phyloP scores from a whole-genome alignment of 2,113 vertebrate genomes.

The Elephantulus edwardii region DNA sequence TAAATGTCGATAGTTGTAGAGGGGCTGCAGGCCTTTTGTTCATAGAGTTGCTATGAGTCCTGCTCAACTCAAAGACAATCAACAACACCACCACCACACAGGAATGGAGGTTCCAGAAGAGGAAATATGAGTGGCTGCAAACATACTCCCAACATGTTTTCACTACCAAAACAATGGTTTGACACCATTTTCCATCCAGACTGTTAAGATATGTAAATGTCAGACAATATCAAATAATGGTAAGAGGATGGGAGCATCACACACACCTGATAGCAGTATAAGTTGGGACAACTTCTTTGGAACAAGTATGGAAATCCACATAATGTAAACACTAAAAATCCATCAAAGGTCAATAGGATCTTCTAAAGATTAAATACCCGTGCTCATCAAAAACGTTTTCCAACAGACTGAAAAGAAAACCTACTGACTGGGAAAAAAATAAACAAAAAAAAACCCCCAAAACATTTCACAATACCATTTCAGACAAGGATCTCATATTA shows the following conservation, averaged over 20 bases:
- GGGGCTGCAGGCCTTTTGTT: too few species aligned
- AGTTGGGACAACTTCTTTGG: not conserved
- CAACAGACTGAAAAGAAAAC: too few species aligned
- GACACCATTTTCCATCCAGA: not conserved
- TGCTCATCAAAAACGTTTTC: too few species aligned
- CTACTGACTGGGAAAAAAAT: too few species aligned
- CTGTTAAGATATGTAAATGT: not conserved
- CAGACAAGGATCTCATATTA: too few species aligned
- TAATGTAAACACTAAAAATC: not conserved
- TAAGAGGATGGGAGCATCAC: not conserved
- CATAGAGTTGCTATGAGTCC: not conserved
- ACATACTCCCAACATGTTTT: not conserved
- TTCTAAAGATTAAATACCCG: too few species aligned
- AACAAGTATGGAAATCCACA: not conserved
- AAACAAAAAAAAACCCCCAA: too few species aligned
- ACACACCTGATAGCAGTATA: not conserved
- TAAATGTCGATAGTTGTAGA: too few species aligned
- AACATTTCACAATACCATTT: too few species aligned
- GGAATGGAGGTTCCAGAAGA: not conserved
- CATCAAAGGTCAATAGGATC: not conserved
- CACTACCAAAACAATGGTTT: not conserved
- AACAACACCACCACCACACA: too few species aligned
- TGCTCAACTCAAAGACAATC: not conserved
- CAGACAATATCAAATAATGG: not conserved
- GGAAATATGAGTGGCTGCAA: not conserved